These are phyloP conservation scores for Liodrosophila aerea DNA, from an alignment of 2,888 invertebrate genomes.

Conservation along the genomic window DNA sequence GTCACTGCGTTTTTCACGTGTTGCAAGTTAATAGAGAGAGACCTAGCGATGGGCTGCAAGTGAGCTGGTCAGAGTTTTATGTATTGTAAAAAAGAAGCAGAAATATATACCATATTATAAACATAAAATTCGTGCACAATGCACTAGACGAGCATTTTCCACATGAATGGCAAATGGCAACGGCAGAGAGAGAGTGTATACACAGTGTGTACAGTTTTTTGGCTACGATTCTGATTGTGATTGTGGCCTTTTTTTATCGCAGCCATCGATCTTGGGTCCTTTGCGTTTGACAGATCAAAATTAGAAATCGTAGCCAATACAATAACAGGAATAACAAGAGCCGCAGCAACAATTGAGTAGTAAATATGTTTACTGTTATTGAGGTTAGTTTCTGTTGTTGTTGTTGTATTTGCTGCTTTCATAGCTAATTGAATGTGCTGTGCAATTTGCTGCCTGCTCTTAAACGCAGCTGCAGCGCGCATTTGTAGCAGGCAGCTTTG, in stretches of 20 bases:
- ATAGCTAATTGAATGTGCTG: conserved; percentile 74
- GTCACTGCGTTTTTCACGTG: conserved; percentile 68
- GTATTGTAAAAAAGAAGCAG: too few species aligned
- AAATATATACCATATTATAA: too few species aligned
- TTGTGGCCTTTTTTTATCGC: conserved; percentile 70
- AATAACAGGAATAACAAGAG: too few species aligned
- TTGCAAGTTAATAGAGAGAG: conserved; percentile 62
- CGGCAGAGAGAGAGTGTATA: not conserved
- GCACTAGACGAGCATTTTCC: too few species aligned
- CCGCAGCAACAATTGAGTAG: too few species aligned
- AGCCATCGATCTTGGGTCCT: conserved; percentile 79
- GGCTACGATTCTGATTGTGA: too few species aligned
- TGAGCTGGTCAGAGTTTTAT: conserved; percentile 50
- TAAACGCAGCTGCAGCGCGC: conserved; percentile 55
- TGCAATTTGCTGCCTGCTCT: conserved; percentile 53
- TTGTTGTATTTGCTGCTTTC: conserved; percentile 38
- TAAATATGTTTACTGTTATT: conserved; percentile 13
- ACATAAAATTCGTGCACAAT: conserved; percentile 69
- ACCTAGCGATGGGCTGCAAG: conserved; percentile 59
- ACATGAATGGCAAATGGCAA: conserved; percentile 69
- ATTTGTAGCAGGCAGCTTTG: too few species aligned
- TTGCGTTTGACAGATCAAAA: conserved; percentile 79
- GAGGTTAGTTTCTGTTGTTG: not conserved
- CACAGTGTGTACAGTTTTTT: too few species aligned
- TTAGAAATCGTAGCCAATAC: conserved; percentile 79